Percentiles rank a stretch among this genome's conserved stretches.
phyloP scores from a whole-genome alignment of 2,797 vertebrate genomes.

The Nyctalus aviator region DNA sequence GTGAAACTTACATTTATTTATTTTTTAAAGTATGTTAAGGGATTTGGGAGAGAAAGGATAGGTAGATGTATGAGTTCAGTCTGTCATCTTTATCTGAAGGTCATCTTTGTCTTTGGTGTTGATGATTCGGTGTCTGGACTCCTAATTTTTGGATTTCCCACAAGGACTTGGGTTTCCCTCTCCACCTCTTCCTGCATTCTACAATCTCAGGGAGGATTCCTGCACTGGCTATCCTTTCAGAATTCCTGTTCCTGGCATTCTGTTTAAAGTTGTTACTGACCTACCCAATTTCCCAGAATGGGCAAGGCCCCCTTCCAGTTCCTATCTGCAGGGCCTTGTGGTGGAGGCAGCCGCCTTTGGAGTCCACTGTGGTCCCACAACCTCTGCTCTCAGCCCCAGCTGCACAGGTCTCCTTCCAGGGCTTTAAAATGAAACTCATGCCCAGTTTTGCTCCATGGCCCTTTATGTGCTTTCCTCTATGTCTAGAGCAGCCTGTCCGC shows the following conservation, averaged over 20 bases:
- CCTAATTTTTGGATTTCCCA: neutral
- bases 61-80: neutral
- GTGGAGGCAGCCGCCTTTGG: neutral
- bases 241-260: neutral
- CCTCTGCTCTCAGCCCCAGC: neutral
- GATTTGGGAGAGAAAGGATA: neutral
- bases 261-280: neutral
- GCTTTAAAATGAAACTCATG: neutral
- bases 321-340: neutral
- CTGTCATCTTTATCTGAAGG: neutral
- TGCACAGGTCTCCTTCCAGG: neutral
- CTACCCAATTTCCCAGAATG: neutral
- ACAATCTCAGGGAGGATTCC: neutral
- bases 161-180: neutral
- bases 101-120: neutral
- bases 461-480: neutral
- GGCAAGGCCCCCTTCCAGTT: neutral
- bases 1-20: neutral
- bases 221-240: neutral
- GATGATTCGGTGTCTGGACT: neutral
- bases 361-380: too few species aligned
- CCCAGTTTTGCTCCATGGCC: neutral
- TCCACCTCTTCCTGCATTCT: neutral
- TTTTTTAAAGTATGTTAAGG: neutral
- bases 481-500: neutral